These are phyloP conservation scores for Cremastinae sp. DNA, from an alignment of 2,888 invertebrate species.

Conservation along the genomic window DNA sequence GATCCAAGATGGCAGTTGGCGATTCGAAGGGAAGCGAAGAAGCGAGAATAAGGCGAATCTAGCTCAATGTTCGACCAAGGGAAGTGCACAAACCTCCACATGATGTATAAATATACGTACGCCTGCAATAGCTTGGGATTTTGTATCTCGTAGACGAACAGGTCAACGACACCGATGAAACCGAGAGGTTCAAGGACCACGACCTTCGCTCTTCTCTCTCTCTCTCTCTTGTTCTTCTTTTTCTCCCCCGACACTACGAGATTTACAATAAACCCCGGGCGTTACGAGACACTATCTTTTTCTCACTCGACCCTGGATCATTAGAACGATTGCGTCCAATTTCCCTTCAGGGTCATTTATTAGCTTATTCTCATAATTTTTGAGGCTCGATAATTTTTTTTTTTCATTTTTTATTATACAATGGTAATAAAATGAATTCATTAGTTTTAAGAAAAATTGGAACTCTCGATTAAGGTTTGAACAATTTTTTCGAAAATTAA, in stretches of 20 bases:
- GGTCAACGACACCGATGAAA: slow-evolving; percentile 65
- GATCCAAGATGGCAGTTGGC: slow-evolving; percentile 64
- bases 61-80: slow-evolving; percentile 41
- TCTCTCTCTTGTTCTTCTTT: slow-evolving; percentile 12
- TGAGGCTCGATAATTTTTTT: too few relatives aligned
- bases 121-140: neutral
- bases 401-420: too few relatives aligned
- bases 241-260: slow-evolving; percentile 27
- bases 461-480: too few relatives aligned
- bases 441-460: too few relatives aligned
- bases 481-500: too few relatives aligned
- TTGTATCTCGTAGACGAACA: slow-evolving; percentile 45
- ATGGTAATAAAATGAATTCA: too few relatives aligned
- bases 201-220: slow-evolving; percentile 47
- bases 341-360: too few relatives aligned
- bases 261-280: slow-evolving; percentile 30
- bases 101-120: slow-evolving; percentile 14
- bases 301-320: neutral
- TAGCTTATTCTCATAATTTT: too few relatives aligned
- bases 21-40: slow-evolving; percentile 37
- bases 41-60: slow-evolving; percentile 52
- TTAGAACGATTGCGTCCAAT: neutral
- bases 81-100: slow-evolving; percentile 19
- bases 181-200: slow-evolving; percentile 69
- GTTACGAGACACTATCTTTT: slow-evolving; percentile 10